phyloP scores from a whole-genome alignment of 1,140 invertebrate genomes.

The Meloidogyne exigua region DNA sequence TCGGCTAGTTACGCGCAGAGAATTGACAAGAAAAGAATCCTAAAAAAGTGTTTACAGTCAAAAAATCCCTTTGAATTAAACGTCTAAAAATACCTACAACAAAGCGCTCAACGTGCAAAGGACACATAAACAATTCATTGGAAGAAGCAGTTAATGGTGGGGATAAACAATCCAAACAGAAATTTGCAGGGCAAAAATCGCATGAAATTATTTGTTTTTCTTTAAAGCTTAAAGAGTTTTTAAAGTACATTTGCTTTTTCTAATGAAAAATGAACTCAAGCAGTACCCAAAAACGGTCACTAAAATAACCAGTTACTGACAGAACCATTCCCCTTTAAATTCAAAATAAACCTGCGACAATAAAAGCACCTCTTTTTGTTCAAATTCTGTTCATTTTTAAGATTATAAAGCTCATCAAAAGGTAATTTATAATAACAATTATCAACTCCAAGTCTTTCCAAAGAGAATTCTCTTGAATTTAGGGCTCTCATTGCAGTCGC shows the following conservation, averaged over 20 bases:
- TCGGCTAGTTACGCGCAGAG: constrained; percentile 38
- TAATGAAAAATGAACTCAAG: too few relatives aligned
- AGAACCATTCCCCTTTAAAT: not conserved
- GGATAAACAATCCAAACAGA: constrained; percentile 87
- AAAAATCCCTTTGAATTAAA: not conserved
- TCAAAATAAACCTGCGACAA: constrained; percentile 27
- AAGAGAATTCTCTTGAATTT: constrained; percentile 23
- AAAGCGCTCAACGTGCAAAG: constrained; percentile 86
- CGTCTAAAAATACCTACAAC: constrained; percentile 65
- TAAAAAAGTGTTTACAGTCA: constrained; percentile 16
- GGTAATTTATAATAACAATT: constrained; percentile 30
- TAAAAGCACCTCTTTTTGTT: constrained; percentile 28
- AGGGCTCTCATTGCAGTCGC: constrained; percentile 6
- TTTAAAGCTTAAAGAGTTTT: constrained; percentile 73
- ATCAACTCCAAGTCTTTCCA: constrained; percentile 6
- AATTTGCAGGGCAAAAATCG: constrained; percentile 85
- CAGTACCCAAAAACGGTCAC: too few relatives aligned
- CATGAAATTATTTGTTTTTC: constrained; percentile 80
- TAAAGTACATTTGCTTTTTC: too few relatives aligned
- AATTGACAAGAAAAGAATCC: constrained; percentile 37
- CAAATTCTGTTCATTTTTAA: constrained; percentile 7
- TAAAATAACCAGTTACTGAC: constrained; percentile 9
- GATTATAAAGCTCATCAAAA: constrained; percentile 29
- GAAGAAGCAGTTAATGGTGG: constrained; percentile 83
- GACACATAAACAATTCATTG: constrained; percentile 90